Percentiles rank a stretch among this genome's conserved stretches.
phyloP scores from a whole-genome alignment of 1,140 invertebrate genomes.

The Dendrolimus kikuchii region DNA sequence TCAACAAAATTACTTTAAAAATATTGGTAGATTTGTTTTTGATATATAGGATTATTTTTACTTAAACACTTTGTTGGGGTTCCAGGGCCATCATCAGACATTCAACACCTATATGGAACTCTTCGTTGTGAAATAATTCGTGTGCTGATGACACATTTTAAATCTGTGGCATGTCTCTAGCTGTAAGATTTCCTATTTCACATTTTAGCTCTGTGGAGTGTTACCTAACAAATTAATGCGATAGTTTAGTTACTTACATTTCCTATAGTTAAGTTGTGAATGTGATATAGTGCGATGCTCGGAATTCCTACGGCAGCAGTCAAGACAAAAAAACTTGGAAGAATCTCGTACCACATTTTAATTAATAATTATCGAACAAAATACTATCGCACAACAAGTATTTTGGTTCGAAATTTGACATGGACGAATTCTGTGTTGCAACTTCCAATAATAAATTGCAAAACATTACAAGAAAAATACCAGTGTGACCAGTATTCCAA shows the following conservation, averaged over 20 bases:
- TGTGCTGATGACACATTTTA: not conserved
- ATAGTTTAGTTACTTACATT: constrained; percentile 66
- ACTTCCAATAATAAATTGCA: constrained; percentile 8
- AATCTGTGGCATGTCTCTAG: not conserved
- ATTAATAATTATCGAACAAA: constrained; percentile 12
- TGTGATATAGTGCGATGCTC: constrained; percentile 72
- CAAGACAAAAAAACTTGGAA: constrained; percentile 74
- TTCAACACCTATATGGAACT: too few relatives aligned
- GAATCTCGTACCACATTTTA: constrained; percentile 78
- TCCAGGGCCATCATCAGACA: too few relatives aligned
- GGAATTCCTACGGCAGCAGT: constrained; percentile 71
- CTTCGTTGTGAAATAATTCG: constrained; percentile 1
- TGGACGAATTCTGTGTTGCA: constrained; percentile 21
- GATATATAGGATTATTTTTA: too few relatives aligned
- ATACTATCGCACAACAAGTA: constrained; percentile 8
- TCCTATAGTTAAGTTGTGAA: constrained; percentile 73
- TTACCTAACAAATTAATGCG: constrained; percentile 36
- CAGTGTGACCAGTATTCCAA: constrained; percentile 5
- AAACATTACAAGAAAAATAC: constrained; percentile 1
- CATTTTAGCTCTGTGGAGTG: constrained; percentile 9
- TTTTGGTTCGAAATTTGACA: constrained; percentile 21
- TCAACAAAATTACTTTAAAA: too few relatives aligned
- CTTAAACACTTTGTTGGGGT: too few relatives aligned
- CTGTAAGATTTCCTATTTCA: constrained; percentile 2
- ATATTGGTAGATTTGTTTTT: too few relatives aligned